A percentile compares a stretch with the other conserved stretches of the same genome.
These are phyloP conservation scores for sheep (Ovis aries) DNA, from an alignment of 2,113 vertebrate genomes.

Conservation along the genomic window ARS-UI_Ramb_v3.0 NC_056069.1:68864001-68864500, in stretches of 20 bases:
- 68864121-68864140: slow-evolving; percentile 54
- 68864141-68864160: slow-evolving; percentile 61
- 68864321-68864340: slow-evolving; percentile 30
- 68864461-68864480: slow-evolving; percentile 71
- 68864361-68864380: neutral
- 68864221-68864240: slow-evolving; percentile 32
- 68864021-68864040: slow-evolving; percentile 7
- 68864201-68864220: slow-evolving; percentile 39
- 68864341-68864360: slow-evolving; percentile 7
- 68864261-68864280: slow-evolving; percentile 34
- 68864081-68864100: slow-evolving; percentile 63
- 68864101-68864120: slow-evolving; percentile 61
- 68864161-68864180: slow-evolving; percentile 70
- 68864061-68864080: slow-evolving; percentile 64
- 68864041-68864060: slow-evolving; percentile 48
- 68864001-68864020: slow-evolving; percentile 34
- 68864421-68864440: slow-evolving; percentile 42
- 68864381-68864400: neutral
- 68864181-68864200: slow-evolving; percentile 55
- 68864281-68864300: slow-evolving; percentile 68
- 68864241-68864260: slow-evolving; percentile 40
- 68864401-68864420: neutral
- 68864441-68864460: slow-evolving; percentile 63
- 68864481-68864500: slow-evolving; percentile 77
- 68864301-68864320: slow-evolving; percentile 58